Conservation (phyloP, 1,140 invertebrate genomes). For the Rhagoletis zephyria region DNA sequence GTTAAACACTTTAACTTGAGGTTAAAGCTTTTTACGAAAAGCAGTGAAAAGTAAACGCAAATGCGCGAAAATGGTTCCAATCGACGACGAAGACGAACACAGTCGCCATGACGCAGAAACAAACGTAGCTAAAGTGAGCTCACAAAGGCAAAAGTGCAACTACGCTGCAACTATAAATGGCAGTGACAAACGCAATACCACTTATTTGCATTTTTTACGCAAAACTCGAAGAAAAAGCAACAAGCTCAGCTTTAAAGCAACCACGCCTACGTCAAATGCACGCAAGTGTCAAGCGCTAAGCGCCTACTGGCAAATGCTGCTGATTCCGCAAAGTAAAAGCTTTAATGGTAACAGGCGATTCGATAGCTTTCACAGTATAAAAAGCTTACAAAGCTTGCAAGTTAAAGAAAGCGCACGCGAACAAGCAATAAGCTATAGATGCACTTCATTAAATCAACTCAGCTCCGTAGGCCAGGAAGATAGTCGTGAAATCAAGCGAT, state of each 20-base stretch:
- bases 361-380: not conserved
- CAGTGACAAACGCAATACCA: not conserved
- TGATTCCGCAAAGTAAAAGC: not conserved
- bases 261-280: conserved; percentile 57
- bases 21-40: not conserved
- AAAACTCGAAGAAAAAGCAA: conserved; percentile 22
- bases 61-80: conserved; percentile 53
- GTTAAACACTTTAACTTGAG: not conserved
- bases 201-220: conserved; percentile 27
- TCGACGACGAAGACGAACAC: conserved; percentile 52
- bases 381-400: not conserved
- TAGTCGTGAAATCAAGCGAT: not conserved
- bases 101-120: not conserved
- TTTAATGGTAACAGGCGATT: not conserved
- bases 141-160: not conserved
- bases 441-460: not conserved
- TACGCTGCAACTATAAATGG: too few species aligned
- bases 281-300: conserved; percentile 54
- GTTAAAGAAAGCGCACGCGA: not conserved
- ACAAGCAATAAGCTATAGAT: not conserved
- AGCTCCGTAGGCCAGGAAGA: not conserved
- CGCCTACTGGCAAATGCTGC: conserved; percentile 53
- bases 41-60: not conserved
- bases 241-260: not conserved
- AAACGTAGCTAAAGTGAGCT: too few species aligned